Conservation (phyloP, 1,140 invertebrate genomes). For the Ditylenchus dipsaci region DNA sequence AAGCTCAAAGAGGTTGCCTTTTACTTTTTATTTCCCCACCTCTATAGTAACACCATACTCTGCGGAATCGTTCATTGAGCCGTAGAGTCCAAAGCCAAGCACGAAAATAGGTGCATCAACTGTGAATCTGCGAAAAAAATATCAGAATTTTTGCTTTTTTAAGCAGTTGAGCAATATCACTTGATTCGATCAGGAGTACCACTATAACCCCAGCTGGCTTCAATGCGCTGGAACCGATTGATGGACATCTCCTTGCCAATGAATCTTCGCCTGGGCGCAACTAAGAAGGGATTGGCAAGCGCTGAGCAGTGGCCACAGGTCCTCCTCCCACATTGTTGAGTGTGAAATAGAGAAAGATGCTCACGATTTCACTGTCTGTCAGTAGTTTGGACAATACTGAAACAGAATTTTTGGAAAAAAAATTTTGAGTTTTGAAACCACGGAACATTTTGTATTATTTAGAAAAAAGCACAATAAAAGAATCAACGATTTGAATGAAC, state of each 20-base stretch:
- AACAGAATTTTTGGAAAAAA: slow-evolving; percentile 10
- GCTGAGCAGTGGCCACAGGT: slow-evolving; percentile 64
- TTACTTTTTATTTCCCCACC: too few species aligned
- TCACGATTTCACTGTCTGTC: slow-evolving; percentile 71
- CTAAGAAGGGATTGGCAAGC: slow-evolving; percentile 55
- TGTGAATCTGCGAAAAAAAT: slow-evolving; percentile 67
- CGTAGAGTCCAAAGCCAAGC: slow-evolving; percentile 81
- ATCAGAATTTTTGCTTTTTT: background rate
- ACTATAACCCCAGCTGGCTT: slow-evolving; percentile 79
- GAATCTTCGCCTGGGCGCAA: slow-evolving; percentile 75
- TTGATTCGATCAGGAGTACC: slow-evolving; percentile 78
- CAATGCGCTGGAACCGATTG: slow-evolving; percentile 74
- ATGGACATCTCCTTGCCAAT: slow-evolving; percentile 77
- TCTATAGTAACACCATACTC: slow-evolving; percentile 77
- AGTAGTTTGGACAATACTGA: slow-evolving; percentile 65
- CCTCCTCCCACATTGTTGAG: slow-evolving; percentile 66
- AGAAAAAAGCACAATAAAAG: too few species aligned
- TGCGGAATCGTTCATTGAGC: slow-evolving; percentile 74
- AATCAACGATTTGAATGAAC: too few species aligned
- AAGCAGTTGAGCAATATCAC: slow-evolving; percentile 56
- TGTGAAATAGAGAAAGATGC: slow-evolving; percentile 32
- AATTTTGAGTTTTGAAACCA: too few species aligned
- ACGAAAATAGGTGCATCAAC: slow-evolving; percentile 78
- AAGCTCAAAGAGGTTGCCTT: too few species aligned
- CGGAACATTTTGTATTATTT: too few species aligned